Base-by-base conservation (phyloP, 1,140 invertebrate species). In the Nephotettix cincticeps region DNA sequence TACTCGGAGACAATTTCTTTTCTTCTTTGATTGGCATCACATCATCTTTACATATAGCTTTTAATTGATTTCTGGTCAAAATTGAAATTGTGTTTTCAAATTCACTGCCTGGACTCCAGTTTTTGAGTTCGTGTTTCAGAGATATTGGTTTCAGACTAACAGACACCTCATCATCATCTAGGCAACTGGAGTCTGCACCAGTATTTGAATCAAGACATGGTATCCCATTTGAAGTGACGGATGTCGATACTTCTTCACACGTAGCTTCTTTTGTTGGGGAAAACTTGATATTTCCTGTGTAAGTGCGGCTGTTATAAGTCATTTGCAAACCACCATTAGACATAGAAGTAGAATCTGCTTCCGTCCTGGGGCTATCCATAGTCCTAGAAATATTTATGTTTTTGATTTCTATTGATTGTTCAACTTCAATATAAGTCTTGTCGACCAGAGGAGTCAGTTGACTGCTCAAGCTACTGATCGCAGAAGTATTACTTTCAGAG, bases 321-420 rank as follows among this genome's bases (percentile, higher is more conserved):
- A 67, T 67, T 43, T 43, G 17, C 13, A 67, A 45, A 23, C 36
- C 23, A 45, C 32, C 64, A 23, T 27, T 45, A 3, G 27, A n/a
- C 61, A 64, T n/a, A 17, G 32, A 67, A 67, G 64, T 67, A 21
- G 64, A 43, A 45, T 67, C 64, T 36, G 64, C 64, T 67, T 67
- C 64, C 1, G 64, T 19, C 9, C 32, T 40, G 11, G 29, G 63
- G 17, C 6, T 32, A 13, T 67, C 64, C 25, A 28, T 17, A 45
- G 40, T 11, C 17, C 40, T 43, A 4, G 64, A 43, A 27, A 43
- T 67, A 30, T 43, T 67, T 43, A 43, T 40, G 17, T 67, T 43
- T 43, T 67, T 43, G 30, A 27, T 67, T 11, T 43, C 64, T 1
- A 67, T 43, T 14, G 40, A 27, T 23, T 43, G 6, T 17, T 67